Evolutionary conservation across 2,888 invertebrate genomes (phyloP).

Genomic region (Anthophora plumipes): DNA sequence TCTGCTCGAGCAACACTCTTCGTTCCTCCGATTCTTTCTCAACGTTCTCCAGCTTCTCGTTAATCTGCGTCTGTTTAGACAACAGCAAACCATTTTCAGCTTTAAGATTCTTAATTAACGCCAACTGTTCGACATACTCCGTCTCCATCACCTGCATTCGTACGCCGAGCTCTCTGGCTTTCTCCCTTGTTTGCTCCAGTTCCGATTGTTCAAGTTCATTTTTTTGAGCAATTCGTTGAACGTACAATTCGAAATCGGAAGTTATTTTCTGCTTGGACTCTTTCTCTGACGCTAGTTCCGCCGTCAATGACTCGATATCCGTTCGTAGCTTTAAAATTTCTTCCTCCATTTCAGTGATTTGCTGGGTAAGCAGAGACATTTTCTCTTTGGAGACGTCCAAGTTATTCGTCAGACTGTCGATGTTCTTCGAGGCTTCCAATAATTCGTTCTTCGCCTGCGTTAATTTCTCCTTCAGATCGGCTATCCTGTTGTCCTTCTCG

Average conservation of each 20-base stretch:
- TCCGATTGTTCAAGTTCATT: conserved; percentile 72
- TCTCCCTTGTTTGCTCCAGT: conserved; percentile 80
- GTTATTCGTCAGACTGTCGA: conserved; percentile 63
- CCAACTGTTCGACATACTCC: conserved; percentile 80
- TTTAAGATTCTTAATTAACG: conserved; percentile 77
- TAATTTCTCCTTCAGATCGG: conserved; percentile 74
- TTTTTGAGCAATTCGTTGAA: conserved; percentile 43
- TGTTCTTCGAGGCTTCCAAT: conserved; percentile 46
- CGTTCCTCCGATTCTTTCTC: conserved; percentile 80
- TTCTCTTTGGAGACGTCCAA: conserved; percentile 63
- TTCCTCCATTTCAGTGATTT: conserved; percentile 68
- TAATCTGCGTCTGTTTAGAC: conserved; percentile 83
- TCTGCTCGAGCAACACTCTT: conserved; percentile 71
- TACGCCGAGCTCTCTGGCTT: conserved; percentile 81
- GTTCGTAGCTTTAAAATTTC: conserved; percentile 65
- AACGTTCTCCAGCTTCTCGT: conserved; percentile 80
- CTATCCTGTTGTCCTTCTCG: conserved; percentile 77
- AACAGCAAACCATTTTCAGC: conserved; percentile 79
- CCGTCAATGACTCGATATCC: conserved; percentile 28
- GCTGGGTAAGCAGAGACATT: conserved; percentile 59
- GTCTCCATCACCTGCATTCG: conserved; percentile 82
- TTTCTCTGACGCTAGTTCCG: conserved; percentile 54
- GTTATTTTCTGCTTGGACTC: conserved; percentile 50
- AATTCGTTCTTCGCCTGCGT: conserved; percentile 54
- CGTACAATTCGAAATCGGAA: conserved; percentile 65